Evolutionary conservation across 1,140 invertebrate genomes (phyloP).

Genomic region (Aphelinus certus): DNA sequence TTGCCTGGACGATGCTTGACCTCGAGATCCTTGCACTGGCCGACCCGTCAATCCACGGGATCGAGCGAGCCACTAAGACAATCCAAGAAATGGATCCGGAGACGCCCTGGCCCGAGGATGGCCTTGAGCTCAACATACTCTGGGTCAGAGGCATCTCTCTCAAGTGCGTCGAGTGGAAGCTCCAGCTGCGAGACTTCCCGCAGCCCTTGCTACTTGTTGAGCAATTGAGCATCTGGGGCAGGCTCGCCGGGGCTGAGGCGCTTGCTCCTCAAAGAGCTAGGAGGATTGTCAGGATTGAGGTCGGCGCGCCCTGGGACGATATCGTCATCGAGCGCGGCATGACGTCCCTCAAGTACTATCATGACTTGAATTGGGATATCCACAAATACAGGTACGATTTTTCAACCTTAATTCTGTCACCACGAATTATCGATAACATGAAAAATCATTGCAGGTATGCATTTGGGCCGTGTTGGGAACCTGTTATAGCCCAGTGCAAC

Average conservation of each 20-base stretch:
- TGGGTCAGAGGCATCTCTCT: conserved; percentile 90
- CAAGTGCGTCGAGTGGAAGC: conserved; percentile 84
- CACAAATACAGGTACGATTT: conserved; percentile 73
- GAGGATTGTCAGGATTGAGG: conserved; percentile 75
- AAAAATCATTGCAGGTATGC: conserved; percentile 70
- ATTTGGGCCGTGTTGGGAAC: conserved; percentile 99
- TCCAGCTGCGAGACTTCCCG: conserved; percentile 95
- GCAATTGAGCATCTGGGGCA: conserved; percentile 87
- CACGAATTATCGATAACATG: too few species aligned
- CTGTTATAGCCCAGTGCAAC: conserved; percentile 95
- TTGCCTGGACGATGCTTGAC: conserved; percentile 83
- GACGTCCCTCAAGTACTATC: conserved; percentile 96
- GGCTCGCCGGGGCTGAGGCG: conserved; percentile 89
- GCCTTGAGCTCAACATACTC: conserved; percentile 88
- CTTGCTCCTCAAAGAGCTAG: conserved; percentile 80
- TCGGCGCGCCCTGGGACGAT: conserved; percentile 80
- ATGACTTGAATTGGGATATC: conserved; percentile 96
- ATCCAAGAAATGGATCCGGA: conserved; percentile 85
- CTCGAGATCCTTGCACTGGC: conserved; percentile 86
- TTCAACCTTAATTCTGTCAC: too few species aligned
- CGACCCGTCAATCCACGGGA: conserved; percentile 86
- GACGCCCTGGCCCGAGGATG: conserved; percentile 90
- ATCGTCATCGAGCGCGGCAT: conserved; percentile 84
- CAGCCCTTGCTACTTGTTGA: conserved; percentile 88
- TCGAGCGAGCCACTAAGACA: conserved; percentile 77